phyloP scores from a whole-genome alignment of 2,888 invertebrate genomes.

The Cephus pygmeus region DNA sequence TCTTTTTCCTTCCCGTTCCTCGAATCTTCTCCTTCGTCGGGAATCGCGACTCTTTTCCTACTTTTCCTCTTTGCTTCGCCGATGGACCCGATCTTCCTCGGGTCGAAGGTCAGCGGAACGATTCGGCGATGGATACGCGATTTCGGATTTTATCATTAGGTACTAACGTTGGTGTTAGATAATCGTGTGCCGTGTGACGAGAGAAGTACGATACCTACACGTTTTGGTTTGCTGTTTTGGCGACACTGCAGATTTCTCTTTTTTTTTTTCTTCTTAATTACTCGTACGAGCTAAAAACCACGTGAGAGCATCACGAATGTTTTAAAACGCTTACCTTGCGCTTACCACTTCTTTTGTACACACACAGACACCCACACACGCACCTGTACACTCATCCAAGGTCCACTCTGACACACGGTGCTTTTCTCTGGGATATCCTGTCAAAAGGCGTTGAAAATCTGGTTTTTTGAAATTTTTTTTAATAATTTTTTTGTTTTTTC shows the following conservation, averaged over 20 bases:
- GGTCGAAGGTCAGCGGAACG: neutral
- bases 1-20: too few species aligned
- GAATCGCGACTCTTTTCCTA: too few species aligned
- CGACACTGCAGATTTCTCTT: slow-evolving; percentile 44
- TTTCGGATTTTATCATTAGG: slow-evolving; percentile 39
- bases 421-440: too few species aligned
- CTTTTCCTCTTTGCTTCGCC: too few species aligned
- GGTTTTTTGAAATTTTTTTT: too few species aligned
- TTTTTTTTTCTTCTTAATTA: slow-evolving; percentile 34
- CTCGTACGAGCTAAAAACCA: slow-evolving; percentile 13
- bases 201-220: slow-evolving; percentile 57
- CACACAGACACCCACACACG: too few species aligned
- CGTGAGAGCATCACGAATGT: slow-evolving; percentile 32
- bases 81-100: neutral
- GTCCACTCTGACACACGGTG: too few species aligned
- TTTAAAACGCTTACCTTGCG: neutral
- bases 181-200: slow-evolving; percentile 66
- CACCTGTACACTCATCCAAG: too few species aligned
- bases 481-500: too few species aligned
- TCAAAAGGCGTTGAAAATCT: too few species aligned
- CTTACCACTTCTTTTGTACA: neutral
- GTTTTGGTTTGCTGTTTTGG: slow-evolving; percentile 63
- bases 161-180: slow-evolving; percentile 66
- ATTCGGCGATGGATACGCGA: too few species aligned
- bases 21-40: too few species aligned